These are phyloP conservation scores for Tenthredo distinguenda DNA, from an alignment of 2,888 invertebrate species.

Conservation along the genomic window DNA sequence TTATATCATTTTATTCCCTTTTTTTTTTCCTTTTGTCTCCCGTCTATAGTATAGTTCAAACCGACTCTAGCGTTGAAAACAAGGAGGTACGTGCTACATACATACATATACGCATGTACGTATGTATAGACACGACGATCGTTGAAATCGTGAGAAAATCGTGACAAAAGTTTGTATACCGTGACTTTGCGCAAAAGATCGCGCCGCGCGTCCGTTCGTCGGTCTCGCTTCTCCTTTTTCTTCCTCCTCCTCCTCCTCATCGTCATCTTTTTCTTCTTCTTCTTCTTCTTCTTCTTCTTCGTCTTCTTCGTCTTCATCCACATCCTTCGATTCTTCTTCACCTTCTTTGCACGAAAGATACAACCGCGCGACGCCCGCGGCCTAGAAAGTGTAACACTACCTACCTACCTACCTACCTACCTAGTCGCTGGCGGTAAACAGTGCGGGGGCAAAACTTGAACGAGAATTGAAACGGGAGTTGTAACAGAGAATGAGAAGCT, in stretches of 20 bases:
- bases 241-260: too few species aligned
- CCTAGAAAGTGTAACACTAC: constrained; percentile 49
- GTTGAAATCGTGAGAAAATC: constrained; percentile 28
- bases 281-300: not conserved
- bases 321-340: not conserved
- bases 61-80: too few species aligned
- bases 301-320: not conserved
- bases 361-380: constrained; percentile 31
- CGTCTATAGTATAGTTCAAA: not conserved
- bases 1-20: constrained; percentile 18
- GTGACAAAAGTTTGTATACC: constrained; percentile 13
- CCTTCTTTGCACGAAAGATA: constrained; percentile 15
- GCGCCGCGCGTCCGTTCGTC: constrained; percentile 12
- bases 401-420: constrained; percentile 1
- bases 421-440: not conserved
- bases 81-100: too few species aligned
- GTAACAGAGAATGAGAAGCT: not conserved
- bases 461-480: constrained; percentile 12
- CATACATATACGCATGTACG: too few species aligned
- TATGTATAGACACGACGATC: not conserved
- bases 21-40: constrained; percentile 27
- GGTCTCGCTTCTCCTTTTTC: constrained; percentile 41
- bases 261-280: not conserved
- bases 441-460: constrained; percentile 37
- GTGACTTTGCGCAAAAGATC: constrained; percentile 52